Evolutionary conservation across 2,797 vertebrate species (phyloP), one percentile per base, ranked within the genome.

Genomic region (Sylvia borin): DNA sequence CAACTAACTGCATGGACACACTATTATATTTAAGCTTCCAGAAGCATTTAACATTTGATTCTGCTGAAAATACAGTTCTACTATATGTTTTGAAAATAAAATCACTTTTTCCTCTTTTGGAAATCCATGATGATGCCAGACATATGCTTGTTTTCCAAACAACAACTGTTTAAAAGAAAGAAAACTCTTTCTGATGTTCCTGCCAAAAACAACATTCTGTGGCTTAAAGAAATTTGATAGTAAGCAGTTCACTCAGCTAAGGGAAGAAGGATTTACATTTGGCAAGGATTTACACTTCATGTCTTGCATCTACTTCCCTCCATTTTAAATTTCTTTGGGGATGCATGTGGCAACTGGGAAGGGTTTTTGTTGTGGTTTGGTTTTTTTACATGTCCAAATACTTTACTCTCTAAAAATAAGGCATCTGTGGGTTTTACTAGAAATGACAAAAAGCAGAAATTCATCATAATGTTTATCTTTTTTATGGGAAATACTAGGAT

Each of bases 91-190:
- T 86, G 51, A 96, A 97, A 95, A 97, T 82, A 96, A 95, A 95
- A 80, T 24, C 71, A 93, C 68, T 97, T 97, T 88, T 81, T 79
- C 72, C 67, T 92, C 92, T 92, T 91, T 94, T 62, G 75, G 79
- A 95, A 95, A 90, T 58, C 90, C 80, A 95, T 85, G 87, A 91
- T 92, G 97, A 97, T 97, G 84, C 95, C 91, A 96, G 90, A 95
- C 96, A 98, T 97, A 97, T 97, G 96, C 86, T 97, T 97, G 91
- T 94, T 97, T 97, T 98, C 97, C 97, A 97, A 98, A 97, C 95
- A 97, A 96, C 97, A 97, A 97, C 96, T 98, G 97, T 93, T 97
- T 93, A 91, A 91, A 95, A 93, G 93, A 81, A 87, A 94, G 90
- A 97, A 95, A 70, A 96, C 47, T 95, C 95, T 92, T 96, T 97